These are phyloP conservation scores for Drosophila kohkoa DNA, from an alignment of 1,140 invertebrate genomes.

Conservation along the genomic window DNA sequence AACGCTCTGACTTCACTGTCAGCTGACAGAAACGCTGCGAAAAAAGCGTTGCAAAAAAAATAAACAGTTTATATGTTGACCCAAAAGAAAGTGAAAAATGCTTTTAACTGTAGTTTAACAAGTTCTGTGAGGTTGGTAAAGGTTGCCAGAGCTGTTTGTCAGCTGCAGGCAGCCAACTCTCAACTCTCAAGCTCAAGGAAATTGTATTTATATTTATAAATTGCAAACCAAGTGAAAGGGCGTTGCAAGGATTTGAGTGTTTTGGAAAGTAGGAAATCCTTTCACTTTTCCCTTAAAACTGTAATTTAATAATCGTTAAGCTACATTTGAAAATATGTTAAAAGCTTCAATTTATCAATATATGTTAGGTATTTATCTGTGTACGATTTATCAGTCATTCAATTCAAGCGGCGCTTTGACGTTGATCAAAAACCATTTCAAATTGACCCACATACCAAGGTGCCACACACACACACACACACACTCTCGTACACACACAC, in stretches of 20 bases:
- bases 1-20: neutral
- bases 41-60: neutral
- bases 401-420: conserved; percentile 45
- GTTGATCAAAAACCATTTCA: conserved; percentile 75
- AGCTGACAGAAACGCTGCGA: conserved; percentile 10
- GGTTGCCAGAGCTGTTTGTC: conserved; percentile 8
- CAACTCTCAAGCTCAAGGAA: conserved; percentile 17
- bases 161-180: neutral
- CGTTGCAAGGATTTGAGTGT: conserved; percentile 12
- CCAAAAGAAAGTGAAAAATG: conserved; percentile 51
- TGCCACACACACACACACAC: conserved; percentile 61
- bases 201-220: conserved; percentile 21
- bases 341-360: conserved; percentile 18
- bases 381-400: conserved; percentile 35
- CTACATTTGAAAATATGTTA: conserved; percentile 7
- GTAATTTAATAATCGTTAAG: neutral
- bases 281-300: conserved; percentile 14
- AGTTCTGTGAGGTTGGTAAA: conserved; percentile 36
- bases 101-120: conserved; percentile 33
- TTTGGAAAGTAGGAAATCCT: conserved; percentile 13
- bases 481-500: conserved; percentile 39
- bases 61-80: conserved; percentile 17
- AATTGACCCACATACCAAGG: conserved; percentile 79
- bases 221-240: conserved; percentile 30
- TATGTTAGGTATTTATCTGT: neutral